phyloP scores from a whole-genome alignment of 2,797 vertebrate genomes.

The Chelmon rostratus region DNA sequence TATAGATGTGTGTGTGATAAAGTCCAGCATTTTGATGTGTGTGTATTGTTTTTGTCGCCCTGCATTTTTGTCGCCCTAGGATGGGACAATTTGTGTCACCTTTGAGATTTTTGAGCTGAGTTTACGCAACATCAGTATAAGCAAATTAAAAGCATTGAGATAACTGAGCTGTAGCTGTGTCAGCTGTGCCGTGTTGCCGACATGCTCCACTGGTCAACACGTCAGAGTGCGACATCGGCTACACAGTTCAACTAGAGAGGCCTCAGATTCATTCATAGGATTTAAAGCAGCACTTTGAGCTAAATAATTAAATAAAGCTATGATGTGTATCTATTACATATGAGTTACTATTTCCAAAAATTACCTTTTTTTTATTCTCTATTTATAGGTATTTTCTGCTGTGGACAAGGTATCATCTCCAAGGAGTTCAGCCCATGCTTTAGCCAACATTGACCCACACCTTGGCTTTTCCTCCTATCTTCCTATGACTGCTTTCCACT shows the following conservation, averaged over 20 bases:
- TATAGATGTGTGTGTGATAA: too few species aligned
- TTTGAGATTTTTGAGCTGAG: slow-evolving; percentile 20
- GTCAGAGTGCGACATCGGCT: neutral
- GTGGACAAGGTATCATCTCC: neutral
- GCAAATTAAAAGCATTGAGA: slow-evolving; percentile 17
- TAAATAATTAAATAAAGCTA: slow-evolving; percentile 57
- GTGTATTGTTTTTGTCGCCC: too few species aligned
- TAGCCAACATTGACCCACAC: slow-evolving; percentile 9
- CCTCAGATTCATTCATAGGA: slow-evolving; percentile 36
- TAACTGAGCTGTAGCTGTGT: neutral
- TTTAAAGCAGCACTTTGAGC: slow-evolving; percentile 58
- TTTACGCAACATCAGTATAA: slow-evolving; percentile 22
- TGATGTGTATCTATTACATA: slow-evolving; percentile 11
- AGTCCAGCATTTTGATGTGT: too few species aligned
- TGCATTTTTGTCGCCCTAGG: too few species aligned
- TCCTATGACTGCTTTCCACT: slow-evolving; percentile 14
- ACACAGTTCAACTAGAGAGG: slow-evolving; percentile 17
- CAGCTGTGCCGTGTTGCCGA: slow-evolving; percentile 25
- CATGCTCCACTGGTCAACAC: slow-evolving; percentile 19
- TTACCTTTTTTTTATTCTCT: neutral
- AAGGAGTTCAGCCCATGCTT: neutral
- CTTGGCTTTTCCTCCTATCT: slow-evolving; percentile 14
- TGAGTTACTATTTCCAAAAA: neutral
- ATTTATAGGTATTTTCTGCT: slow-evolving; percentile 16
- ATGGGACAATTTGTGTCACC: neutral